Conservation (phyloP, 2,113 vertebrate species). For the Raja brachyura region DNA sequence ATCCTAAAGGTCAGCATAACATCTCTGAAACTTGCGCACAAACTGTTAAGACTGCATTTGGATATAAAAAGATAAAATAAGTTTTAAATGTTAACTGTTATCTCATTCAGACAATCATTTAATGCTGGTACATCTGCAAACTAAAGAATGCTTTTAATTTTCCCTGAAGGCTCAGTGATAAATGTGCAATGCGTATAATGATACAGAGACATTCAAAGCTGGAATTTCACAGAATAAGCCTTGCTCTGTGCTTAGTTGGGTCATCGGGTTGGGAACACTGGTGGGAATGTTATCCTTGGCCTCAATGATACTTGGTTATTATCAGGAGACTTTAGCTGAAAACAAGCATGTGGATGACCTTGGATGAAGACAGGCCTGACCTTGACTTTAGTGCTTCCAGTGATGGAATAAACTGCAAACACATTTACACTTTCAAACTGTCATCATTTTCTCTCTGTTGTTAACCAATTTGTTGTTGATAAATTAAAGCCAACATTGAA, state of each 20-base stretch:
- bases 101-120: neutral
- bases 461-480: neutral
- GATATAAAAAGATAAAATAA: neutral
- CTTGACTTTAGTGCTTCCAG: neutral
- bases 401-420: neutral
- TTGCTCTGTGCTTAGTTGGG: neutral
- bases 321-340: neutral
- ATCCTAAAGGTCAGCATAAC: no score
- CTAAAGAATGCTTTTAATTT: neutral
- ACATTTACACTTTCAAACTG: neutral
- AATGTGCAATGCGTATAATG: neutral
- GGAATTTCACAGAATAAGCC: neutral
- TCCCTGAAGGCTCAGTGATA: neutral
- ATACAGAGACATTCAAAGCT: neutral
- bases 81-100: neutral
- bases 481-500: neutral
- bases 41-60: neutral
- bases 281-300: neutral
- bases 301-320: neutral
- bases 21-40: neutral
- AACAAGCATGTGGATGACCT: neutral
- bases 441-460: neutral
- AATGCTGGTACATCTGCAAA: neutral
- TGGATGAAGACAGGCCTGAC: neutral
- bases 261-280: neutral